A percentile compares a stretch with the other conserved stretches of the same genome.
Evolutionary conservation across 2,888 invertebrate species (phyloP).

Genomic region (Volucella inanis): DNA sequence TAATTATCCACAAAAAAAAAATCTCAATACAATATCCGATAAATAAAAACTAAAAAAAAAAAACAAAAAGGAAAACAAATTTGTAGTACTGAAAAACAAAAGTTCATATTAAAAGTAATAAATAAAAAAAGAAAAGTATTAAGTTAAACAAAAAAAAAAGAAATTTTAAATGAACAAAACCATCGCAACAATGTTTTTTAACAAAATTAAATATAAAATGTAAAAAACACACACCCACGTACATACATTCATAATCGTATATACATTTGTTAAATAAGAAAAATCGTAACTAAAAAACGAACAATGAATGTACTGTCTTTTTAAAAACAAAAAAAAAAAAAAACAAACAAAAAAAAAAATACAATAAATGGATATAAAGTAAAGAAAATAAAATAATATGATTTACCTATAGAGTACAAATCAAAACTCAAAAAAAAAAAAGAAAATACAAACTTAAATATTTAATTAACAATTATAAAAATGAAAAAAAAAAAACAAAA

Average conservation of each 20-base stretch:
- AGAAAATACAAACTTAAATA: constrained; percentile 67
- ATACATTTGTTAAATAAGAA: constrained; percentile 60
- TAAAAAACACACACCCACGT: constrained; percentile 56
- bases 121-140: constrained; percentile 50
- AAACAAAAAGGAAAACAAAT: constrained; percentile 22
- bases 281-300: constrained; percentile 21
- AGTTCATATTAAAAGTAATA: constrained; percentile 46
- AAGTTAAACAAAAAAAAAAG: constrained; percentile 25
- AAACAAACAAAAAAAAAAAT: constrained; percentile 40
- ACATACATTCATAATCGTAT: constrained; percentile 37
- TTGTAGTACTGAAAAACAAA: constrained; percentile 62
- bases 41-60: constrained; percentile 41
- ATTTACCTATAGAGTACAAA: constrained; percentile 75
- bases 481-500: constrained; percentile 43
- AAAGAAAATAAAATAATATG: constrained; percentile 62
- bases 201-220: constrained; percentile 44
- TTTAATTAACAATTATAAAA: constrained; percentile 66
- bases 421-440: constrained; percentile 65
- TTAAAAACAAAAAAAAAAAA: constrained; percentile 30
- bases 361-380: constrained; percentile 20
- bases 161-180: constrained; percentile 63
- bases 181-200: constrained; percentile 67
- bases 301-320: constrained; percentile 62
- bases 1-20: constrained; percentile 56
- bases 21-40: constrained; percentile 66